Conservation (phyloP, 2,797 vertebrate species). For the Spheniscus humboldti region DNA sequence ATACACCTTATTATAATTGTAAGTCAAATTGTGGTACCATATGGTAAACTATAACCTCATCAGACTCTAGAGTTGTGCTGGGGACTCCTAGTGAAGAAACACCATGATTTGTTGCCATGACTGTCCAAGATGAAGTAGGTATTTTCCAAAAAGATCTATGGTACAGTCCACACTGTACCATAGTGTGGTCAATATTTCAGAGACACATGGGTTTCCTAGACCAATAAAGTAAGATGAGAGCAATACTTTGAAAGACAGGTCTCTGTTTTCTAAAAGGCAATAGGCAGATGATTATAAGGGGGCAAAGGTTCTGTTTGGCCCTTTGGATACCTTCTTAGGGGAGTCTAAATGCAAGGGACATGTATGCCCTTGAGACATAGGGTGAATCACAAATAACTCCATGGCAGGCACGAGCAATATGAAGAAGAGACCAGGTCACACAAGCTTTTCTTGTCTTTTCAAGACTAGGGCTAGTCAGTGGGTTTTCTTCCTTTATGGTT, state of each 20-base stretch:
- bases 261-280: background rate
- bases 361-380: background rate
- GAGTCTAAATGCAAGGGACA: background rate
- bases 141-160: background rate
- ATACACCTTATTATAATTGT: background rate
- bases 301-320: background rate
- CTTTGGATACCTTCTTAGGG: background rate
- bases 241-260: background rate
- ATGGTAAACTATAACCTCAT: background rate
- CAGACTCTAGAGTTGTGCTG: background rate
- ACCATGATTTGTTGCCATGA: background rate
- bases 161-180: background rate
- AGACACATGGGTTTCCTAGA: accelerated
- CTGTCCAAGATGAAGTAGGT: background rate
- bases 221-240: background rate
- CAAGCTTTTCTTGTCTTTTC: background rate
- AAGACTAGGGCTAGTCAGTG: background rate
- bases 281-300: accelerated
- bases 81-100: background rate
- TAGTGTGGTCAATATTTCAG: background rate
- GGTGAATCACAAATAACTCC: background rate
- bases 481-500: background rate
- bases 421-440: background rate
- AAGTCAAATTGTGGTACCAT: background rate
- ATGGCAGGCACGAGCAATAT: background rate